Evolutionary conservation across 1,140 invertebrate genomes (phyloP), one percentile per base, ranked within the genome.

Genomic region (Eupristina koningsbergeri): DNA sequence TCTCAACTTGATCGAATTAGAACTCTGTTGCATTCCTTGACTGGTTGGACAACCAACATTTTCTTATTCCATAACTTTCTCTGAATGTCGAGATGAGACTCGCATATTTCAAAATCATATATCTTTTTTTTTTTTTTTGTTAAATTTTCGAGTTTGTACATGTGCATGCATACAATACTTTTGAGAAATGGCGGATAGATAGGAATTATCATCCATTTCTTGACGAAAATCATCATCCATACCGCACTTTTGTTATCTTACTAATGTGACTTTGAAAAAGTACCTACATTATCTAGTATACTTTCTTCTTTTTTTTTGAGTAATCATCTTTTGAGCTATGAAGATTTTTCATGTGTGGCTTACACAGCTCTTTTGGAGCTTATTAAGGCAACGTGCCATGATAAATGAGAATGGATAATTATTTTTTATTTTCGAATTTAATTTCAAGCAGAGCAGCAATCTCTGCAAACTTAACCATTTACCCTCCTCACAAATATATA

Each of bases 1-100:
- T 29, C 47, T 79, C 17, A 64, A 47, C 63, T 77, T 45, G 39
- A 76, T 81, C 67, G 50, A 78, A 71, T 81, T 85, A 31, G 53
- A 47, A 83, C 75, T 83, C 17, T 36, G 74, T 78, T 83, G 6
- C 19, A 29, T 19, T 80, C 47, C 45, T 29, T 34, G 3, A 29
- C 5, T 61, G 13, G 29, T 19, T 26, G 0, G 29, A 31, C 19
- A 13, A 34, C 7, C 41, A 8, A 19, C 19, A 58, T 69, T 80
- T 69, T 83, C 22, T 58, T 26, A 19, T 36, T 67, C 31, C 76
- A 34, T 76, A n/a, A 64, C 1, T 41, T 79, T 26, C 22, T n/a
- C 1, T 34, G 50, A 74, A 71, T 71, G n/a, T 41, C 53, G 0
- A 1, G 19, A 81, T 81, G 7, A 64, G 41, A 76, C 19, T 17